Percentiles rank a stretch among this genome's conserved stretches.
Conservation (phyloP, 30 jellyfish, hydroid and myxozoan species). For the Aurelia sp. region DNA sequence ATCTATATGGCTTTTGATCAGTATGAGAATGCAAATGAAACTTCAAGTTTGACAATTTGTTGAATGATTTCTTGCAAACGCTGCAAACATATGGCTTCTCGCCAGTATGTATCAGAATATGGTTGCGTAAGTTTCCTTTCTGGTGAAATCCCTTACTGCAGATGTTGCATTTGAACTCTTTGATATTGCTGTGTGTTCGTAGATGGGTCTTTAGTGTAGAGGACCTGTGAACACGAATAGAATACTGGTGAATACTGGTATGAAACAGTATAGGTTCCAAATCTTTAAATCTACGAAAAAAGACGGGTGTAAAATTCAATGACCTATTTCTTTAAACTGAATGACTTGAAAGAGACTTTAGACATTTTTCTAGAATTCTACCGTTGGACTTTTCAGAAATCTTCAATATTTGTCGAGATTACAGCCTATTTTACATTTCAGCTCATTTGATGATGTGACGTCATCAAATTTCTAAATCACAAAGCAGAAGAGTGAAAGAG, state of each 20-base stretch:
- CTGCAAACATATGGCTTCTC: constrained; percentile 92
- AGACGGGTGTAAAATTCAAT: too few relatives aligned
- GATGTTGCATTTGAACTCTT: constrained; percentile 81
- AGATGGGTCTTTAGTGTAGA: constrained; percentile 95
- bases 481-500: too few relatives aligned
- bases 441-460: too few relatives aligned
- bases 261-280: too few relatives aligned
- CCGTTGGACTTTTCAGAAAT: too few relatives aligned
- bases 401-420: too few relatives aligned
- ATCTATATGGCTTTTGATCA: constrained; percentile 97
- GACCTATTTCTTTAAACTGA: too few relatives aligned
- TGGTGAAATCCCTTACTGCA: constrained; percentile 98
- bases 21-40: constrained; percentile 96
- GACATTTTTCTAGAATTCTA: too few relatives aligned
- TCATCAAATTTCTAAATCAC: too few relatives aligned
- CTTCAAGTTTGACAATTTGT: constrained; percentile 87
- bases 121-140: constrained; percentile 94
- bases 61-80: constrained; percentile 86
- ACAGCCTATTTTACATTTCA: too few relatives aligned
- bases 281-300: too few relatives aligned
- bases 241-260: background rate
- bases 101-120: constrained; percentile 92
- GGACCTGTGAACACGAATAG: constrained; percentile 48
- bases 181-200: constrained; percentile 87
- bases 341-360: too few relatives aligned